Evolutionary conservation across 2,888 invertebrate genomes (phyloP).

Genomic region (Cybosia mesomella): DNA sequence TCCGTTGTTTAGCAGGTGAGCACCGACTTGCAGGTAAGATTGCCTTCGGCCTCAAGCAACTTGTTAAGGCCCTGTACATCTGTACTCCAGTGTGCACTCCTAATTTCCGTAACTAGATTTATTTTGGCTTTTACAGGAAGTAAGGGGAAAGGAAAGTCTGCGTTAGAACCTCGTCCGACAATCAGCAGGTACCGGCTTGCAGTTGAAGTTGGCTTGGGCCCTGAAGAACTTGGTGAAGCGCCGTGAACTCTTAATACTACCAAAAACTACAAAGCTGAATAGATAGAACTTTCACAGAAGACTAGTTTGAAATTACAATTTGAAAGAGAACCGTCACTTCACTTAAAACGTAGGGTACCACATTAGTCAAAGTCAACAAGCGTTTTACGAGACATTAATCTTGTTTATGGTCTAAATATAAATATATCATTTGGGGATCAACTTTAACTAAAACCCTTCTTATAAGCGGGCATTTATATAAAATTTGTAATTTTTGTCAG

Average conservation of each 20-base stretch:
- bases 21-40: no score
- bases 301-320: background rate
- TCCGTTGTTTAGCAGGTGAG: no score
- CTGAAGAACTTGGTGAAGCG: no score
- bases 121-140: no score
- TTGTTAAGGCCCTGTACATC: no score
- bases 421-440: constrained; percentile 41
- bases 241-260: no score
- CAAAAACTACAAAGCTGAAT: background rate
- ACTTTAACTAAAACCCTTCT: constrained; percentile 19
- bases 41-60: no score
- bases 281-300: background rate
- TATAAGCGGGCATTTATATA: constrained; percentile 8
- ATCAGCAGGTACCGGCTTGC: background rate
- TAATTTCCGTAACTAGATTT: no score
- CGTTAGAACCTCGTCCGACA: background rate
- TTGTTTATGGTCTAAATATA: constrained; percentile 38
- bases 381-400: constrained; percentile 40
- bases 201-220: no score
- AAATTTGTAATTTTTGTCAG: background rate
- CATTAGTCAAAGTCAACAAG: constrained; percentile 43
- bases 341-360: background rate
- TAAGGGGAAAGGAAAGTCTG: no score
- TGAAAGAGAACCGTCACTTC: background rate
- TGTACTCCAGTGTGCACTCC: no score